These are phyloP conservation scores for Corticium candelabrum DNA, from an alignment of 37 sponge, comb jelly and placozoan species.

Conservation along the genomic window DNA sequence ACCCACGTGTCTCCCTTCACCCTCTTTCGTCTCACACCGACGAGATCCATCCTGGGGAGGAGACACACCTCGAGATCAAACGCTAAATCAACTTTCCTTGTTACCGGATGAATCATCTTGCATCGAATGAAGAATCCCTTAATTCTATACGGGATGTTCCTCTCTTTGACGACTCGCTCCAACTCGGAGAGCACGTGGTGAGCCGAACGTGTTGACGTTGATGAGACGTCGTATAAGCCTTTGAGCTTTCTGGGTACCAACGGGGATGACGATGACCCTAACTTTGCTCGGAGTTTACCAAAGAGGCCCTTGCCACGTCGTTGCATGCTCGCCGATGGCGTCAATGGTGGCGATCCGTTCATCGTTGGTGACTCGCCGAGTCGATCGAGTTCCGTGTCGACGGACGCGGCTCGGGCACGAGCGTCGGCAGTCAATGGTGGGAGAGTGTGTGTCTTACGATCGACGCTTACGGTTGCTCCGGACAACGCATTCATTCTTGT, in stretches of 20 bases:
- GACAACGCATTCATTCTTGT: background rate
- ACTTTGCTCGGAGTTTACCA: no score
- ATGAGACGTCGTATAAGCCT: constrained; percentile 55
- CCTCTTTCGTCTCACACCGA: constrained; percentile 81
- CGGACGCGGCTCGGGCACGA: background rate
- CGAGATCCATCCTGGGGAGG: constrained; percentile 56
- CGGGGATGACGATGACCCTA: no score
- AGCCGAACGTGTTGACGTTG: constrained; percentile 61
- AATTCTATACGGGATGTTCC: constrained; percentile 25
- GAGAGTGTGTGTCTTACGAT: background rate
- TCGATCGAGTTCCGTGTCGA: background rate
- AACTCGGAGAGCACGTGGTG: constrained; percentile 62
- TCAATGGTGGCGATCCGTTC: no score
- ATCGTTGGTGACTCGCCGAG: constrained; percentile 1
- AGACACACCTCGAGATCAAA: constrained; percentile 86
- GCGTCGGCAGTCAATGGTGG: background rate
- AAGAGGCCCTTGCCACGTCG: no score
- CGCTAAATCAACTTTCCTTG: constrained; percentile 19
- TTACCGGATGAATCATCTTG: constrained; percentile 7
- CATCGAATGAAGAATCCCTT: constrained; percentile 38
- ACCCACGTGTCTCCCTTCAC: constrained; percentile 82
- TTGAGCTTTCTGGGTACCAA: constrained; percentile 12
- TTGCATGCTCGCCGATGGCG: no score
- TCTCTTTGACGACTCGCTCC: constrained; percentile 34
- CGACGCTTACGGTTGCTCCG: background rate